Evolutionary conservation across 2,888 invertebrate species (phyloP), one percentile per base, ranked within the genome.

Genomic region (Lasioglossum calceatum): DNA sequence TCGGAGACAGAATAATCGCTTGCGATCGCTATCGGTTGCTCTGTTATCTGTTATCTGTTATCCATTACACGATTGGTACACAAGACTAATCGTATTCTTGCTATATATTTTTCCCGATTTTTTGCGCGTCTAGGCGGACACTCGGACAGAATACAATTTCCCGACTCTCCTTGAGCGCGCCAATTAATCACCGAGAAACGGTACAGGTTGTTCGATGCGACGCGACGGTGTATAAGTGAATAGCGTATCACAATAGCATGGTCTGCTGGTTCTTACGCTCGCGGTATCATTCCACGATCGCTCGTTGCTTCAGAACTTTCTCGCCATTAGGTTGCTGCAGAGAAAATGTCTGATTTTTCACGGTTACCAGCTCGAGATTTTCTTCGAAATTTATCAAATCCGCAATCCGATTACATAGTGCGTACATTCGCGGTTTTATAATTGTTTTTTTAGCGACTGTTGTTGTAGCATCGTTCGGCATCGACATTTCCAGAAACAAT

Each of bases 151-250:
- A 81, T 84, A 79, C 42, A 77, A 77, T 54, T 70, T 74, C 12
- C 61, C 70, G 79, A 79, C 72, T 82, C 77, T 19, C 84, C 81
- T 87, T 82, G 81, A 77, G 54, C 47, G 70, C n/a, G 42, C 54
- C 67, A 76, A 81, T 81, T 81, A 81, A 76, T 76, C 42, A 23
- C 32, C 19, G 16, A 36, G 70, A 58, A 81, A 81, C 76, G 76
- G 76, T 71, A 81, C 81, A 42, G 54, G 76, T 47, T 82, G 32
- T 77, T 72, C 77, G 47, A 77, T 61, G 32, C 32, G 32, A 32
- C 32, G 32, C 32, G 32, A 32, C 32, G 32, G 32, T 32, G 32
- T 36, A 36, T 36, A 36, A 36, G 36, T 4, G 36, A 36, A 36
- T 36, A 36, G 47, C 16, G 27, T 64, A 44, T 44, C 27, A 14